Percentiles rank a stretch among this genome's conserved stretches.
phyloP scores from a whole-genome alignment of 2,888 invertebrate genomes.

The Corbicula japonica region DNA sequence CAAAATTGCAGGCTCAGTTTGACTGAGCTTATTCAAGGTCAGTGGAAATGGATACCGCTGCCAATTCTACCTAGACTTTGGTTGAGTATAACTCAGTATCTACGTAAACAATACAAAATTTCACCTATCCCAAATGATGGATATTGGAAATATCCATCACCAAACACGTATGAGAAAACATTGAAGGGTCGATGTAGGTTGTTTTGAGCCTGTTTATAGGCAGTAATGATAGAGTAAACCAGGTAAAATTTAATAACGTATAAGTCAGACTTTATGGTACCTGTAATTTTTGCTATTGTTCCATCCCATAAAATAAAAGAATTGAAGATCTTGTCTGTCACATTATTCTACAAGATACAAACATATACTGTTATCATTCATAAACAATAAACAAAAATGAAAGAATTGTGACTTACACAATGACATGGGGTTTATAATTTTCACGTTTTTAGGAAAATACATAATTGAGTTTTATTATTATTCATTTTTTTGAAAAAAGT shows the following conservation, averaged over 20 bases:
- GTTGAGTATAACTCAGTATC: too few relatives aligned
- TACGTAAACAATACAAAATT: too few relatives aligned
- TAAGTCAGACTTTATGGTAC: conserved; percentile 23
- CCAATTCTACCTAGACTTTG: too few relatives aligned
- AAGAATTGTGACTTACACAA: neutral
- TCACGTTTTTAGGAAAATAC: too few relatives aligned
- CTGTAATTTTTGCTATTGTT: conserved; percentile 58
- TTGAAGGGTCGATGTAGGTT: neutral
- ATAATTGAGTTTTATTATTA: too few relatives aligned
- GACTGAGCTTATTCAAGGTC: too few relatives aligned
- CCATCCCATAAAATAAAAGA: conserved; percentile 56
- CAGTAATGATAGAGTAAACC: neutral
- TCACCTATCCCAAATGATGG: too few relatives aligned
- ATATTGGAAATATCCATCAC: too few relatives aligned
- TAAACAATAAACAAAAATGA: neutral
- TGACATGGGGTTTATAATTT: too few relatives aligned
- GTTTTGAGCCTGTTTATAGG: neutral
- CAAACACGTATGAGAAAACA: neutral
- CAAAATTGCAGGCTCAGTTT: too few relatives aligned
- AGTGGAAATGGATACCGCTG: too few relatives aligned
- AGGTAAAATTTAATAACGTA: neutral
- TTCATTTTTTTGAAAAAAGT: too few relatives aligned
- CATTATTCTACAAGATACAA: conserved; percentile 36
- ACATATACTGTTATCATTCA: neutral
- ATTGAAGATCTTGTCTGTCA: conserved; percentile 11